phyloP scores from a whole-genome alignment of 2,113 vertebrate species.

The Nycticorax nycticorax region DNA sequence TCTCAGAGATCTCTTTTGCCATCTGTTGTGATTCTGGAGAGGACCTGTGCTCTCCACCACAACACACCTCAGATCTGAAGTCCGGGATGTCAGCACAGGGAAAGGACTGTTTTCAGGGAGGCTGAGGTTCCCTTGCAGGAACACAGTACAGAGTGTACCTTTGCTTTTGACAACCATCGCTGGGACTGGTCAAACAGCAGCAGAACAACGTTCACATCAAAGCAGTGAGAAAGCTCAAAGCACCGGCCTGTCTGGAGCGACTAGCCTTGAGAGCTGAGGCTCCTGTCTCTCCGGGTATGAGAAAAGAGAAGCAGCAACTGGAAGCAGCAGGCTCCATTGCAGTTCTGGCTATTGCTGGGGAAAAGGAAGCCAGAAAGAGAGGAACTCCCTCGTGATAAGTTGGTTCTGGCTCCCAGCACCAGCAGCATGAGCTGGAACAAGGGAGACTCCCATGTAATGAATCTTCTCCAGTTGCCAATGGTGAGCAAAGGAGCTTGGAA shows the following conservation, averaged over 20 bases:
- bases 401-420: constrained; percentile 20
- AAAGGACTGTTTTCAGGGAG: not conserved
- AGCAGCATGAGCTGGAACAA: not conserved
- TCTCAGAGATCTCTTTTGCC: not conserved
- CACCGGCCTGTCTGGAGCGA: not conserved
- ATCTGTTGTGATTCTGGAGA: not conserved
- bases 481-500: constrained; percentile 37
- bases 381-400: constrained; percentile 25
- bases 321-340: not conserved
- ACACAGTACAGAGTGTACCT: not conserved
- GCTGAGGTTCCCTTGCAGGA: not conserved
- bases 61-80: not conserved
- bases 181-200: not conserved
- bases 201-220: not conserved
- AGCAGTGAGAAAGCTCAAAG: not conserved
- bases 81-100: not conserved
- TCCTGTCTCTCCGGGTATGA: not conserved
- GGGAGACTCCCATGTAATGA: constrained; percentile 30
- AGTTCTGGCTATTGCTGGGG: not conserved
- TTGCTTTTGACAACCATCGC: not conserved
- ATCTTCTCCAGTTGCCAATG: not conserved
- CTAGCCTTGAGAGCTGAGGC: not conserved
- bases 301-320: not conserved
- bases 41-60: not conserved
- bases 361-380: constrained; percentile 16